These are phyloP conservation scores for Anastrepha obliqua DNA, from an alignment of 1,140 invertebrate genomes.

Conservation along the genomic window DNA sequence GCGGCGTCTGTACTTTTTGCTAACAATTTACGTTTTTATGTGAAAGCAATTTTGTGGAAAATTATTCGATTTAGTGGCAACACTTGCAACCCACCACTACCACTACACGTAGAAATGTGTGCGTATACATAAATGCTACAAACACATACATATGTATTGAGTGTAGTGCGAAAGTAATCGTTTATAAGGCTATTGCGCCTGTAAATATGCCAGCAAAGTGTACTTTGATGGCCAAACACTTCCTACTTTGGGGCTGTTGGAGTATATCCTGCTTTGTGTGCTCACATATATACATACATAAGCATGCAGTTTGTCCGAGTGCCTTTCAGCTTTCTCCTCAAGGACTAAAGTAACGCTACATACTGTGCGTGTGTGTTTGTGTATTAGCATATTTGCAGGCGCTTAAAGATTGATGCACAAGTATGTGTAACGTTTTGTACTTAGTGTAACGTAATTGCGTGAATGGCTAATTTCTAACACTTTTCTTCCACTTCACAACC, in stretches of 20 bases:
- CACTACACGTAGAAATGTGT: not conserved
- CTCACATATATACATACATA: no score
- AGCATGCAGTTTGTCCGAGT: not conserved
- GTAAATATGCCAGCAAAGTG: constrained; percentile 32
- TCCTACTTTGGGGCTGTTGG: constrained; percentile 15
- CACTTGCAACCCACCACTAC: not conserved
- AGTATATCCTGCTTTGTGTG: constrained; percentile 37
- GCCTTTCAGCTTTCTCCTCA: no score
- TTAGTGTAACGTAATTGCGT: not conserved
- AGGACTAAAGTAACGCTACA: no score
- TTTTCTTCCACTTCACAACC: not conserved
- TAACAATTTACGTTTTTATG: constrained; percentile 36
- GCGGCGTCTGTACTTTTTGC: not conserved
- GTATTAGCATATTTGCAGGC: constrained; percentile 4
- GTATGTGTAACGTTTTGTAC: not conserved
- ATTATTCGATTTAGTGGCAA: constrained; percentile 35
- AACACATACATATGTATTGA: not conserved
- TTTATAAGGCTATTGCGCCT: constrained; percentile 27
- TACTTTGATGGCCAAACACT: constrained; percentile 46
- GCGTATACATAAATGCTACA: not conserved
- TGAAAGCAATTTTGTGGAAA: constrained; percentile 36
- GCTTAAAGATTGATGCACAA: not conserved
- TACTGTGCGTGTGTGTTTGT: no score
- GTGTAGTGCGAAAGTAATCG: not conserved
- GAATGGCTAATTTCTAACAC: constrained; percentile 32